Conservation (phyloP, 2,797 vertebrate genomes). For the Aotus griseimembra region DNA sequence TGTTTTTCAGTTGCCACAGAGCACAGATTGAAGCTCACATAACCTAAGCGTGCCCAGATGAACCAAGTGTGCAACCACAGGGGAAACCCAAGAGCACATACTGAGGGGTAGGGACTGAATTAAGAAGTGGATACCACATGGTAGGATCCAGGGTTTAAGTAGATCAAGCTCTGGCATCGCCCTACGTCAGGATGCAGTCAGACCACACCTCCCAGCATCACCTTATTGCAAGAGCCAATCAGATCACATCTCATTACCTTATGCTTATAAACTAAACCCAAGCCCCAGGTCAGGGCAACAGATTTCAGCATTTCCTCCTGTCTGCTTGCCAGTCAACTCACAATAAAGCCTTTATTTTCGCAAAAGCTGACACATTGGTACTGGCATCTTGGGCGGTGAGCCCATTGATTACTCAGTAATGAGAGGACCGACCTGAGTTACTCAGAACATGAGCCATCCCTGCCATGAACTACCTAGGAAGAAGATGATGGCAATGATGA, state of each 20-base stretch:
- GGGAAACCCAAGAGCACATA: background rate
- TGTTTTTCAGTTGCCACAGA: background rate
- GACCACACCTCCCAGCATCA: background rate
- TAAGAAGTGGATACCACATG: background rate
- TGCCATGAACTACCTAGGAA: background rate
- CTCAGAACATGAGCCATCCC: background rate
- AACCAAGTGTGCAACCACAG: background rate
- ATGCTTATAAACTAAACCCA: background rate
- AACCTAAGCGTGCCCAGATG: background rate
- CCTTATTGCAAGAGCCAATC: background rate
- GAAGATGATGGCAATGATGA: background rate
- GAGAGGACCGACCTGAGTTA: background rate
- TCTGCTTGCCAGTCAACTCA: background rate
- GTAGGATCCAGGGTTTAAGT: background rate
- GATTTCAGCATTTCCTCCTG: background rate
- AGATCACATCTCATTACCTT: background rate
- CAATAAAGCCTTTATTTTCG: background rate
- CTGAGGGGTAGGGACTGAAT: background rate
- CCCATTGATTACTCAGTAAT: background rate
- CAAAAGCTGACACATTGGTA: background rate
- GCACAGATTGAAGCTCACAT: background rate
- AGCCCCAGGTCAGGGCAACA: background rate
- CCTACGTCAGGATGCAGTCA: too few species aligned
- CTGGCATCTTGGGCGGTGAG: background rate
- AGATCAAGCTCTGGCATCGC: background rate